Percentiles rank a stretch among this genome's conserved stretches.
phyloP scores from a whole-genome alignment of 1,140 invertebrate genomes.

The Cydia splendana region DNA sequence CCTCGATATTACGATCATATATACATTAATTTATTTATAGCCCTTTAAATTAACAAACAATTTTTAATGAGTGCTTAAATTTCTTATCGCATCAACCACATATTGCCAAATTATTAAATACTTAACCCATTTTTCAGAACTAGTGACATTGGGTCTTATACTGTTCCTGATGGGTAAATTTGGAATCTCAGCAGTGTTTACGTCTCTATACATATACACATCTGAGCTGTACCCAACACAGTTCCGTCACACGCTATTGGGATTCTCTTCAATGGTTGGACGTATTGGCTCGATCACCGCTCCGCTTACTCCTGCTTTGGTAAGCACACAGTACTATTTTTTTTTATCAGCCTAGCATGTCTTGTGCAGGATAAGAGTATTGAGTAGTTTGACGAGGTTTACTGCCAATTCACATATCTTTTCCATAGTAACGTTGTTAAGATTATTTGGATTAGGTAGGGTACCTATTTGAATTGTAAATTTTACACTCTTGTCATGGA shows the following conservation, averaged over 20 bases:
- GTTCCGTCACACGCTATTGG: slow-evolving; percentile 81
- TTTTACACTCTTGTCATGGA: too few relatives aligned
- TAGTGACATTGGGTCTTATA: slow-evolving; percentile 64
- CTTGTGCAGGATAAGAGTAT: too few relatives aligned
- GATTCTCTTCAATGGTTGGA: slow-evolving; percentile 64
- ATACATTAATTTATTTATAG: slow-evolving; percentile 45
- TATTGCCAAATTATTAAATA: too few relatives aligned
- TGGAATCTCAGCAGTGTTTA: slow-evolving; percentile 82
- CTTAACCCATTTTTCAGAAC: slow-evolving; percentile 41
- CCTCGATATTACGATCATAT: neutral
- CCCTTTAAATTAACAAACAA: too few relatives aligned
- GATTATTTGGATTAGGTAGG: too few relatives aligned
- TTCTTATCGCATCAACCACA: too few relatives aligned
- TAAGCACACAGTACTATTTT: slow-evolving; percentile 46
- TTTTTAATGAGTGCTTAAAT: too few relatives aligned
- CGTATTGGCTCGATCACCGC: slow-evolving; percentile 58
- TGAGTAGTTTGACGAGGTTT: too few relatives aligned
- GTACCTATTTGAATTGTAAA: too few relatives aligned
- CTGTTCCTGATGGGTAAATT: slow-evolving; percentile 83
- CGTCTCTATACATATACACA: slow-evolving; percentile 83
- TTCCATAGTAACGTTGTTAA: too few relatives aligned
- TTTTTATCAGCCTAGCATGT: slow-evolving; percentile 51
- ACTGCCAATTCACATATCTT: too few relatives aligned
- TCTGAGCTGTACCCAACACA: slow-evolving; percentile 86
- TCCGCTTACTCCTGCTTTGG: slow-evolving; percentile 55